Base-by-base conservation (phyloP, 2,797 vertebrate genomes). In the Rhyacichthys aspro region DNA sequence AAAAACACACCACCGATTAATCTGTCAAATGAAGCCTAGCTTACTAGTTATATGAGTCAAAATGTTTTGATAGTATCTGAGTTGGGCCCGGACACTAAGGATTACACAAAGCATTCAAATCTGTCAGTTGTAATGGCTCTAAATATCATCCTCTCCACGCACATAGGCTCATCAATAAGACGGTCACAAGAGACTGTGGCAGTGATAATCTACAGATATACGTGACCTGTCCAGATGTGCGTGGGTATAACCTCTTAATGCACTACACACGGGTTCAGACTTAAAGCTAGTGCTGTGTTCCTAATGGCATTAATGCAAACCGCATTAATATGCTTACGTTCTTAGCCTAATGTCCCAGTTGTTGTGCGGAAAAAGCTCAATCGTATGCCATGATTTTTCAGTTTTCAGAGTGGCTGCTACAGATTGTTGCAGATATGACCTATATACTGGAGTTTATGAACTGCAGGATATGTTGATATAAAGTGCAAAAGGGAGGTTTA, bases 241-340 rank as follows among this genome's bases (percentile, higher is more conserved):
- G 55, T 41, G 42, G 73, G 75, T 14, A 48, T 44, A 41, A 16
- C 59, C 33, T 42, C 44, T 36, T 53, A 44, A 71, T 66, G 12
- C 28, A 15, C 32, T 7, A 19, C 3, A 67, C 44, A 56, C 41
- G n/a, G n/a, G n/a, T n/a, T n/a, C n/a, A n/a, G n/a, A n/a, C n/a
- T n/a, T n/a, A 11, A 63, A 64, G 59, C 47, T 68, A 60, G 67
- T 28, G 49, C 59, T 12, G n/a, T 9, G 11, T 39, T 53, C 61
- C 67, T 79, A 86, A 86, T 81, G 74, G 81, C 59, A 79, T 83
- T 87, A 83, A 86, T 84, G 77, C 79, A 81, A 79, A 81, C 54
- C 32, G 45, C 83, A 88, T 83, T 84, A 90, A 86, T 77, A 73
- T 88, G 68, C 81, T 89, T 88, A 88, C 82, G 81, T 79, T 84